Evolutionary conservation across 1,140 invertebrate genomes (phyloP).

Genomic region (Drosophila fuyamai): DNA sequence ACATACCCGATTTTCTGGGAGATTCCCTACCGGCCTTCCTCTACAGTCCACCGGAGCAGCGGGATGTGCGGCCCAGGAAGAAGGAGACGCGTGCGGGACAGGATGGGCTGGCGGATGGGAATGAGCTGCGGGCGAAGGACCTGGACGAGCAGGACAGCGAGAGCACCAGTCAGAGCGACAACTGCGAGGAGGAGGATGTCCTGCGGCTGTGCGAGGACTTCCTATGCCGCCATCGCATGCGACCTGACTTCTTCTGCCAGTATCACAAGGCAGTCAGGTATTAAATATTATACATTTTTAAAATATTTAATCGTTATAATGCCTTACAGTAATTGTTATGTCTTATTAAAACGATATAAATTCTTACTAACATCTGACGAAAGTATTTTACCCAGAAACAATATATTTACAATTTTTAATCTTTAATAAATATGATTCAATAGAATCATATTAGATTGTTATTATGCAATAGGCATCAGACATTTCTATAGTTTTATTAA

Average conservation of each 20-base stretch:
- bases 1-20: constrained; percentile 78
- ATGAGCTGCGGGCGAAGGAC: neutral
- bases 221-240: constrained; percentile 87
- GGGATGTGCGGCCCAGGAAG: constrained; percentile 10
- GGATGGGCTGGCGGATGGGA: neutral
- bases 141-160: constrained; percentile 28
- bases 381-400: no score
- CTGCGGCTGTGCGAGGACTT: constrained; percentile 88
- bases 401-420: no score
- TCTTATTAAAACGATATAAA: no score
- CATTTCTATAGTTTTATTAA: no score
- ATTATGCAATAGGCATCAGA: no score
- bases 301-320: no score
- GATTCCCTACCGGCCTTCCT: constrained; percentile 64
- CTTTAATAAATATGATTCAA: no score
- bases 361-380: no score
- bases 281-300: no score
- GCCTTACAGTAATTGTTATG: no score
- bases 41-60: constrained; percentile 32
- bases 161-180: constrained; percentile 45
- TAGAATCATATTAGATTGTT: no score
- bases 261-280: constrained; percentile 84
- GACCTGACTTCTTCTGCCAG: constrained; percentile 88
- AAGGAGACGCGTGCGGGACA: neutral
- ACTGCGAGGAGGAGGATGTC: constrained; percentile 77